Conservation (phyloP, 2,888 invertebrate genomes). For the Pristionchus japonicus region DNA sequence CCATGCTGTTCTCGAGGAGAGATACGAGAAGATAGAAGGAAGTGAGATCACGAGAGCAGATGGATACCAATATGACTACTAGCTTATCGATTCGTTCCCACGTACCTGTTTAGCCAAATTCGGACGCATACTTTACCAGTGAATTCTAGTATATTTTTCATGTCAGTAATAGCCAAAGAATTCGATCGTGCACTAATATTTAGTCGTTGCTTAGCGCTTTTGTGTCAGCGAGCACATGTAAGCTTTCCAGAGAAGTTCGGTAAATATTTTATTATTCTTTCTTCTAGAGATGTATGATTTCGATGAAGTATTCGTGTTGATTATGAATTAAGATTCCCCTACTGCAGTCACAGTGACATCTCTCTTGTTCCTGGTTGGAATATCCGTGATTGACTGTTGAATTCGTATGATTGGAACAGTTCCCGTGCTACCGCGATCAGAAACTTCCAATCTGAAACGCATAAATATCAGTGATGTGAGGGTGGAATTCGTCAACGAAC, state of each 20-base stretch:
- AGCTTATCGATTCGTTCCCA: neutral
- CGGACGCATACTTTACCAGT: neutral
- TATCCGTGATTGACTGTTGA: neutral
- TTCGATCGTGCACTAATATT: neutral
- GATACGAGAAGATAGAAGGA: constrained; percentile 58
- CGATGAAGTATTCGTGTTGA: neutral
- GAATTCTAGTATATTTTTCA: neutral
- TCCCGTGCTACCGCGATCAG: neutral
- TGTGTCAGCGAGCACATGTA: constrained; percentile 20
- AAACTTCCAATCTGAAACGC: neutral
- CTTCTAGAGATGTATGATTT: neutral
- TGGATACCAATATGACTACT: constrained; percentile 60
- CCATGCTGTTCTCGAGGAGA: constrained; percentile 29
- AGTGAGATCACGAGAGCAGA: constrained; percentile 52
- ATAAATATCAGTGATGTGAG: neutral
- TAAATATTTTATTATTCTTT: constrained; percentile 23
- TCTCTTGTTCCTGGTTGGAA: neutral
- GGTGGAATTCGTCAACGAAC: neutral
- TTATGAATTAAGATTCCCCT: neutral
- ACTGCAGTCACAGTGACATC: neutral
- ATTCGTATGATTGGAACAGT: neutral
- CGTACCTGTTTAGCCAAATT: neutral
- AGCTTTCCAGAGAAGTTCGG: neutral
- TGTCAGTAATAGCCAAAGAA: neutral
- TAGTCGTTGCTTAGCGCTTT: neutral